Percentiles rank a stretch among this genome's conserved stretches.
Conservation (phyloP, 2,888 invertebrate species). For the Eugnorisma glareosa region DNA sequence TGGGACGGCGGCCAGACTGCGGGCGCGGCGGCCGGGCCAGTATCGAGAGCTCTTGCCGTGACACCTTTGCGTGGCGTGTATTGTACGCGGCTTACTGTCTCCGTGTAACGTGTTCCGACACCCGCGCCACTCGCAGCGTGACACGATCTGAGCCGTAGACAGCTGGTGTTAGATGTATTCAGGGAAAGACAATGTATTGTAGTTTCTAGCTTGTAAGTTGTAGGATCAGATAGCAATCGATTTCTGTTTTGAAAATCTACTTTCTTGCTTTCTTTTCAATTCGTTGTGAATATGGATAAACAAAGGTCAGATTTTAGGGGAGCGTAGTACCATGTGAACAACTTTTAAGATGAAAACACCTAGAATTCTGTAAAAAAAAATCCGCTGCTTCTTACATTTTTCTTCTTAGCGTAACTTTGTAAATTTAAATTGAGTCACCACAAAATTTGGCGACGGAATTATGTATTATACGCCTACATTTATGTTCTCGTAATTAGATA, state of each 20-base stretch:
- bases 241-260: not conserved
- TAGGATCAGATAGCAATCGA: not conserved
- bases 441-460: no score
- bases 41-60: constrained; percentile 39
- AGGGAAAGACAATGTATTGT: not conserved
- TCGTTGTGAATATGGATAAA: not conserved
- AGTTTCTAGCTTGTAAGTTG: no score
- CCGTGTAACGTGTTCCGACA: constrained; percentile 26
- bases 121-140: constrained; percentile 25
- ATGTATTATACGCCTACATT: not conserved
- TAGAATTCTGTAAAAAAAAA: not conserved
- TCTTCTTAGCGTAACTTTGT: no score
- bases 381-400: not conserved
- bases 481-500: not conserved
- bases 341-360: not conserved
- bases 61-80: constrained; percentile 47
- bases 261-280: not conserved
- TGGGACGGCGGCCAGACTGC: not conserved
- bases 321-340: not conserved
- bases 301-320: not conserved
- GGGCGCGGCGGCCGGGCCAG: constrained; percentile 12
- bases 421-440: no score
- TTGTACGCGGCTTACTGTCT: constrained; percentile 40
- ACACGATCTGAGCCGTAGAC: constrained; percentile 2
- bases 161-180: constrained; percentile 1